Conservation (phyloP, 2,797 vertebrate species). For the Xenops minutus region DNA sequence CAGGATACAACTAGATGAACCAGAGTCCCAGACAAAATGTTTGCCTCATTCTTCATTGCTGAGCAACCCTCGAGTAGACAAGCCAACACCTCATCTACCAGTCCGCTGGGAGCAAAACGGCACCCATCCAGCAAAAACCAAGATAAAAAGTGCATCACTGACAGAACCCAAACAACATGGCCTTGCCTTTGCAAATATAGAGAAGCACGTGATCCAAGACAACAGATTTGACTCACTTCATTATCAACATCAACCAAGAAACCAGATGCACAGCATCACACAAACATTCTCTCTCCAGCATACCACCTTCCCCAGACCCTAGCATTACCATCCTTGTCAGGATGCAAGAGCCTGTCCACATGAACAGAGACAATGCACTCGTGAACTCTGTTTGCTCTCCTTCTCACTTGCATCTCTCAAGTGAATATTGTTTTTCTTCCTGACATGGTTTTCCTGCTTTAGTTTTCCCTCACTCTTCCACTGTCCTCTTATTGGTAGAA, state of each 20-base stretch:
- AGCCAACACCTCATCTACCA: background rate
- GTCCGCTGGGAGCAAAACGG: background rate
- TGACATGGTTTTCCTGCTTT: background rate
- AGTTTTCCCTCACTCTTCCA: background rate
- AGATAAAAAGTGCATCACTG: background rate
- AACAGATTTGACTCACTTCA: background rate
- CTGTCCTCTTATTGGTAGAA: background rate
- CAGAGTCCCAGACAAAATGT: background rate
- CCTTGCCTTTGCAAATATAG: background rate
- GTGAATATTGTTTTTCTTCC: background rate
- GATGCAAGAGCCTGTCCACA: background rate
- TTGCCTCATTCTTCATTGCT: background rate
- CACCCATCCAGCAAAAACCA: background rate
- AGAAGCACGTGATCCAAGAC: background rate
- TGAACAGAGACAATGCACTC: background rate
- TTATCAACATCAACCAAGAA: background rate
- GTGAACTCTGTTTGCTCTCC: background rate
- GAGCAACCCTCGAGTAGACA: background rate
- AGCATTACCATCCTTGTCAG: background rate
- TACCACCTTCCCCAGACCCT: background rate
- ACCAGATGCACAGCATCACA: background rate
- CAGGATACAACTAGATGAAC: background rate
- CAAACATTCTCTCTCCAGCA: background rate
- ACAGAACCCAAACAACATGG: background rate
- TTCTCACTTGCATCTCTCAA: background rate